A percentile compares a stretch with the other conserved stretches of the same genome.
Conservation (phyloP, 2,888 invertebrate genomes). For the Patella depressa region DNA sequence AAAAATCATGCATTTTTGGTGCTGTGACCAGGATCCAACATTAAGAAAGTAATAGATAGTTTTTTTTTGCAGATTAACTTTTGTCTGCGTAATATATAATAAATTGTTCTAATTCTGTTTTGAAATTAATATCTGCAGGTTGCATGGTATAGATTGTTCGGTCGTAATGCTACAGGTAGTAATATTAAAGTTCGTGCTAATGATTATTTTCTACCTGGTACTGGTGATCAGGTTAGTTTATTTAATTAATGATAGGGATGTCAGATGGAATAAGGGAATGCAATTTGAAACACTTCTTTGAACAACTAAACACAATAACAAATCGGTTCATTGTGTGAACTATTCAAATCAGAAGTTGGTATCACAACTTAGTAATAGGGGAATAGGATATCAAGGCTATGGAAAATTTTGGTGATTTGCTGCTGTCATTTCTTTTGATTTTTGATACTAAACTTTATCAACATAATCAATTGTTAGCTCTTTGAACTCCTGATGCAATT, state of each 20-base stretch:
- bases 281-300: no score
- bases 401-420: no score
- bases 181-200: slow-evolving; percentile 69
- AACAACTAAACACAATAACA: no score
- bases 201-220: slow-evolving; percentile 66
- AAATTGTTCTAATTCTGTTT: not conserved
- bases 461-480: no score
- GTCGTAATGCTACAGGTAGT: slow-evolving; percentile 59
- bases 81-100: not conserved
- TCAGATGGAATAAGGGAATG: no score
- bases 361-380: no score
- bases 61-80: not conserved
- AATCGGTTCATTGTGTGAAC: no score
- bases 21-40: not conserved
- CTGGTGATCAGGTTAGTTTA: slow-evolving; percentile 64
- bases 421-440: no score
- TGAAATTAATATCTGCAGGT: slow-evolving; percentile 50
- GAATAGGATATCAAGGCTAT: no score
- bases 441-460: no score
- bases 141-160: slow-evolving; percentile 69
- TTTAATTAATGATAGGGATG: not conserved
- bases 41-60: not conserved
- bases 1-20: not conserved
- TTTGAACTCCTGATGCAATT: no score
- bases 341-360: no score